Conservation (phyloP, 1,140 invertebrate species). For the Thrips palmi region DNA sequence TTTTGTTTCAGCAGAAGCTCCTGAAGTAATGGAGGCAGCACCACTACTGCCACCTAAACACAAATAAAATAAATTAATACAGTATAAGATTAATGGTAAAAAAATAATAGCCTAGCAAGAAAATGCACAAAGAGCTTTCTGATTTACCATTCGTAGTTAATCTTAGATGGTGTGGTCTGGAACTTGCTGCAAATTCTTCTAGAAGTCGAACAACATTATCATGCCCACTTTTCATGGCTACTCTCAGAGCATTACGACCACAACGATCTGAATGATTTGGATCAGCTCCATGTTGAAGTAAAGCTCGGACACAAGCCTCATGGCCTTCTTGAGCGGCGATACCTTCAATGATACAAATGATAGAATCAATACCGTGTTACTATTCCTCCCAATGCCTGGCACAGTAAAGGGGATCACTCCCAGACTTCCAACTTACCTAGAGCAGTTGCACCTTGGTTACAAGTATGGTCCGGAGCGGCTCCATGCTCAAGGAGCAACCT, state of each 20-base stretch:
- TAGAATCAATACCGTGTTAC: background rate
- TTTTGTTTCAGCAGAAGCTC: slow-evolving; percentile 49
- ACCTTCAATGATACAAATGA: slow-evolving; percentile 25
- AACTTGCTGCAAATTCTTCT: slow-evolving; percentile 30
- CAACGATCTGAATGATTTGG: slow-evolving; percentile 83
- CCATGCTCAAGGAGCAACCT: slow-evolving; percentile 57
- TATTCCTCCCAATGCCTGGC: background rate
- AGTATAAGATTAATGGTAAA: background rate
- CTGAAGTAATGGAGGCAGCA: slow-evolving; percentile 33
- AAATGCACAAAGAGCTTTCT: slow-evolving; percentile 1
- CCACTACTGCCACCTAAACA: slow-evolving; percentile 9
- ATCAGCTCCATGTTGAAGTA: slow-evolving; percentile 78
- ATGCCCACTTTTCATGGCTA: slow-evolving; percentile 60
- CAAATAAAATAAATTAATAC: slow-evolving; percentile 3
- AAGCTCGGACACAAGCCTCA: slow-evolving; percentile 68
- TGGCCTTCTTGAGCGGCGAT: slow-evolving; percentile 80
- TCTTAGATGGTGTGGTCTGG: slow-evolving; percentile 6
- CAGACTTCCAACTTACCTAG: slow-evolving; percentile 31
- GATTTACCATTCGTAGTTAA: slow-evolving; percentile 10
- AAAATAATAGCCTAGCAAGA: background rate
- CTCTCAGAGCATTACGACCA: slow-evolving; percentile 58
- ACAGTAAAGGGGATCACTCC: background rate
- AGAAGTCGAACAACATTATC: slow-evolving; percentile 46
- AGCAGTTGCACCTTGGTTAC: slow-evolving; percentile 86
- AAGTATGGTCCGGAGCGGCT: slow-evolving; percentile 72